phyloP scores from a whole-genome alignment of 2,113 vertebrate species.

The Tautogolabrus adspersus region DNA sequence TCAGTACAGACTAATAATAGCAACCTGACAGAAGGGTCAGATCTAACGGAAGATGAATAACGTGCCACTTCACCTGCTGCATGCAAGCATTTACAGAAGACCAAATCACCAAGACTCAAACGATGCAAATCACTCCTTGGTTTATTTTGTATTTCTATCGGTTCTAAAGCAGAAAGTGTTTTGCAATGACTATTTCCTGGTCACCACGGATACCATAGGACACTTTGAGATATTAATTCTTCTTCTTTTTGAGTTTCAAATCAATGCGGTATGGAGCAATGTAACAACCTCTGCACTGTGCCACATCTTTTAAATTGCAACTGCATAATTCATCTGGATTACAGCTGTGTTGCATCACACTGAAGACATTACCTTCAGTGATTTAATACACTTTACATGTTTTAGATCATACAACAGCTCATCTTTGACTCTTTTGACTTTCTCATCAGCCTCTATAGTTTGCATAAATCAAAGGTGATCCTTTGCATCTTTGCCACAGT shows the following conservation, averaged over 20 bases:
- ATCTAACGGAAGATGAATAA: neutral
- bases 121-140: too few species aligned
- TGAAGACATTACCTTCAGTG: conserved; percentile 38
- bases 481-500: neutral
- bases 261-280: conserved; percentile 7
- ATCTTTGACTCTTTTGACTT: neutral
- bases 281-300: conserved; percentile 10
- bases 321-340: conserved; percentile 64
- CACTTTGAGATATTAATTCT: neutral
- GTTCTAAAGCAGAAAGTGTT: too few species aligned
- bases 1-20: neutral
- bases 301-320: conserved; percentile 38
- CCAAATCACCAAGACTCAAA: neutral
- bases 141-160: too few species aligned
- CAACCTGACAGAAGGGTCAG: conserved; percentile 3
- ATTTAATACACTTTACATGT: conserved; percentile 20
- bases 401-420: neutral
- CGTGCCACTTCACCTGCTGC: neutral
- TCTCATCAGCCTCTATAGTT: neutral
- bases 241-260: conserved; percentile 19
- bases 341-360: conserved; percentile 67
- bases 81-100: neutral
- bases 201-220: neutral
- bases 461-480: neutral
- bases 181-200: too few species aligned